Percentiles rank a stretch among this genome's conserved stretches.
Evolutionary conservation across 1,140 invertebrate species (phyloP).

Genomic region (Pseudomyrmex dendroicus): DNA sequence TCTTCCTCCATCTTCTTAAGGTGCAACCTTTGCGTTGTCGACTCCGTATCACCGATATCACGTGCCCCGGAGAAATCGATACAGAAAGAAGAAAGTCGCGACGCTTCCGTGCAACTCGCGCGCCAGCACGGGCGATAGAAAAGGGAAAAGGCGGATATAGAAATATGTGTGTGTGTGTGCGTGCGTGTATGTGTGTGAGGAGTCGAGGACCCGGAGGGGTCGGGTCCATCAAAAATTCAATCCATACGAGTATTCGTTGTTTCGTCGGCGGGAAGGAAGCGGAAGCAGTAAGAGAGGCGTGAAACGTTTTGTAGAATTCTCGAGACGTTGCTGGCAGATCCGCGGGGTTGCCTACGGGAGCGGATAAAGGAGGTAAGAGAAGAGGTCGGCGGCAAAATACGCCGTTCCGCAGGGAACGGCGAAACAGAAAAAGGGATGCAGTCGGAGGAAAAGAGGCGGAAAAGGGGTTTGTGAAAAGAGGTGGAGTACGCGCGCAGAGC

Average conservation of each 20-base stretch:
- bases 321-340: conserved; percentile 36
- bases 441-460: conserved; percentile 39
- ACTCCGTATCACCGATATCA: conserved; percentile 34
- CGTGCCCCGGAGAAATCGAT: conserved; percentile 34
- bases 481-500: neutral
- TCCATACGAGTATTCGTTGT: conserved; percentile 67
- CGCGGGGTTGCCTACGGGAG: conserved; percentile 26
- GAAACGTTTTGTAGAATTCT: conserved; percentile 69
- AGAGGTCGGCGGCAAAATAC: conserved; percentile 21
- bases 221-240: conserved; percentile 76
- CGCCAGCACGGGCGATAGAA: neutral
- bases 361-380: conserved; percentile 36
- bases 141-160: conserved; percentile 1
- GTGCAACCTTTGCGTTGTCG: neutral
- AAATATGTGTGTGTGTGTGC: too few species aligned
- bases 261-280: conserved; percentile 48
- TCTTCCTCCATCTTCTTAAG: neutral
- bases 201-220: conserved; percentile 37
- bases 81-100: conserved; percentile 38
- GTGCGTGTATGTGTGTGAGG: neutral
- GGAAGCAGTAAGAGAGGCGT: conserved; percentile 49
- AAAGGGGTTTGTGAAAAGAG: conserved; percentile 40
- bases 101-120: conserved; percentile 28
- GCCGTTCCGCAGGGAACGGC: conserved; percentile 27
- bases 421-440: conserved; percentile 53